Evolutionary conservation across 2,113 vertebrate species (phyloP).

Genomic region (Syngnathoides biaculeatus): DNA sequence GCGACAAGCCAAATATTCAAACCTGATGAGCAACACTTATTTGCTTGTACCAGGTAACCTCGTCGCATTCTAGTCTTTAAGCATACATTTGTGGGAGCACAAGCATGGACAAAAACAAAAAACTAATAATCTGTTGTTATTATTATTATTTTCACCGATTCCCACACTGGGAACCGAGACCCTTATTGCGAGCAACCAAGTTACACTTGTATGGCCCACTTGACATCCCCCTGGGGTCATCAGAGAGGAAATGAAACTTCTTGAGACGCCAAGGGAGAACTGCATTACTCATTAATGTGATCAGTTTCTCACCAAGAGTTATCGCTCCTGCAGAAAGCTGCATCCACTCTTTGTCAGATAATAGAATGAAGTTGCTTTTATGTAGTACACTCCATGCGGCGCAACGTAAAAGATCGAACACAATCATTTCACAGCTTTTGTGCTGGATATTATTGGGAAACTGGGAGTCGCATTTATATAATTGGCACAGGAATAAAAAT

Average conservation of each 20-base stretch:
- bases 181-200: slow-evolving; percentile 14
- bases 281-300: background rate
- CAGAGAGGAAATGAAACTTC: slow-evolving; percentile 5
- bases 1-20: background rate
- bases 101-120: background rate
- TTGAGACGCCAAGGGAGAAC: slow-evolving; percentile 18
- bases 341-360: background rate
- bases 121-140: too few relatives aligned
- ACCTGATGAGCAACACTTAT: background rate
- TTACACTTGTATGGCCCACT: slow-evolving; percentile 18
- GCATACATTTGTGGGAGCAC: background rate
- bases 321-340: background rate
- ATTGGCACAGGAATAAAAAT: background rate
- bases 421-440: background rate
- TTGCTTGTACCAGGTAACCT: background rate
- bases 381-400: background rate
- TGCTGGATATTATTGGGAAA: background rate
- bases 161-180: slow-evolving; percentile 6
- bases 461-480: background rate
- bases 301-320: slow-evolving; percentile 1
- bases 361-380: background rate
- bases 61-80: background rate
- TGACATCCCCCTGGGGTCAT: slow-evolving; percentile 18
- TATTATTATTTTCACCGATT: slow-evolving; percentile 7
- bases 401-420: background rate